These are phyloP conservation scores for Drosophila erecta DNA, from an alignment of 1,140 invertebrate genomes.

Conservation along the genomic window DNA sequence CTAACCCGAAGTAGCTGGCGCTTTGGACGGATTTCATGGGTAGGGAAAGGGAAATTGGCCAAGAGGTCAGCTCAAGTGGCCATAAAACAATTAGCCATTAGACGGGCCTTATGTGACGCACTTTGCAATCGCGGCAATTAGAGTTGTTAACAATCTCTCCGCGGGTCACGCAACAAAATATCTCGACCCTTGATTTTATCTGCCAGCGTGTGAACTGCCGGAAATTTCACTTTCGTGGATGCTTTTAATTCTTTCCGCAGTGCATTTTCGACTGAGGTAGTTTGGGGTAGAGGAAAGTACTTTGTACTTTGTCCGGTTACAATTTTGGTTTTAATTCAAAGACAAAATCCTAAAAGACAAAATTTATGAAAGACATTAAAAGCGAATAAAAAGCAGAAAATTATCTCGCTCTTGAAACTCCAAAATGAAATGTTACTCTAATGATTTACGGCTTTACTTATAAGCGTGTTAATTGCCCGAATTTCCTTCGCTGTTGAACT, in stretches of 20 bases:
- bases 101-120: constrained; percentile 59
- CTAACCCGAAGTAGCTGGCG: constrained; percentile 1
- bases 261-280: neutral
- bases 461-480: constrained; percentile 9
- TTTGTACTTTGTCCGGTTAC: neutral
- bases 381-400: neutral
- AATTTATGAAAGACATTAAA: constrained; percentile 1
- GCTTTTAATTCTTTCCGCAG: neutral
- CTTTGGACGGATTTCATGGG: constrained; percentile 25
- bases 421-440: neutral
- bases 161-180: constrained; percentile 33
- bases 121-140: constrained; percentile 70
- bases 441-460: constrained; percentile 5
- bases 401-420: neutral
- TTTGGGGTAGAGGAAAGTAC: neutral
- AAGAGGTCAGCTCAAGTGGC: constrained; percentile 59
- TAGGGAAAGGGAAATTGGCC: constrained; percentile 72
- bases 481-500: constrained; percentile 31
- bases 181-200: constrained; percentile 2
- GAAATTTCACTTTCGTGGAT: constrained; percentile 16
- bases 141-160: constrained; percentile 65
- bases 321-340: neutral
- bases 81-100: constrained; percentile 66
- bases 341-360: neutral
- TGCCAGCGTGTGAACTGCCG: constrained; percentile 28